Percentiles rank a stretch among this genome's conserved stretches.
Evolutionary conservation across 2,888 invertebrate genomes (phyloP).

Genomic region (Thymelicus lineola): DNA sequence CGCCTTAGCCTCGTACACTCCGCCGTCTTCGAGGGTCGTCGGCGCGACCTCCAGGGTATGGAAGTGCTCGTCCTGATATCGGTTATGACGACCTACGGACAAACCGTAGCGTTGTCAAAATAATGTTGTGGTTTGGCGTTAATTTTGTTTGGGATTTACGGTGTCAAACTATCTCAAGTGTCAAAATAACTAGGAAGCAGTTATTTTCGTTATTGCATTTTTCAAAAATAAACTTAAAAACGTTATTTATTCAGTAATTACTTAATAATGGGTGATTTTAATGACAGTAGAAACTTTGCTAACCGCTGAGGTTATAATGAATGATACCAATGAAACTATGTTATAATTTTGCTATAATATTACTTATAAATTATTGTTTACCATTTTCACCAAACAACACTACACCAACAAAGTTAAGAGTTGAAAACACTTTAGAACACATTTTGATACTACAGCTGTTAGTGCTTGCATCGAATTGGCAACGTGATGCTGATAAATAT

Average conservation of each 20-base stretch:
- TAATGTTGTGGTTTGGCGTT: no score
- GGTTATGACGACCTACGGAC: slow-evolving; percentile 81
- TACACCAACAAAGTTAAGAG: slow-evolving; percentile 29
- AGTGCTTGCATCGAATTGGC: slow-evolving; percentile 32
- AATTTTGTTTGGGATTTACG: no score
- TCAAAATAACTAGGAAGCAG: no score
- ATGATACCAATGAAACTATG: background rate
- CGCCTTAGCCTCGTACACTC: slow-evolving; percentile 91
- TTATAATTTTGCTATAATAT: background rate
- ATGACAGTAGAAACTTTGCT: no score
- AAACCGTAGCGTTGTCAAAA: no score
- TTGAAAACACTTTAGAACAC: slow-evolving; percentile 29
- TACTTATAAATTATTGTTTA: background rate
- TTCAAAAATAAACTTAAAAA: no score
- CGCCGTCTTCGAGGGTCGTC: slow-evolving; percentile 91
- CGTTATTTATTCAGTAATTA: no score
- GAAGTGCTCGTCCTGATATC: slow-evolving; percentile 90
- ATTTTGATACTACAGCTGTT: slow-evolving; percentile 29
- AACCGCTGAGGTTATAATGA: slow-evolving; percentile 6
- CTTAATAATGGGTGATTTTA: no score
- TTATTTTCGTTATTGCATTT: no score
- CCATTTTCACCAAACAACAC: slow-evolving; percentile 32
- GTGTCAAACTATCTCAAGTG: no score
- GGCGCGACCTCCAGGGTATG: slow-evolving; percentile 94
- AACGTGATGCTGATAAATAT: slow-evolving; percentile 34